Evolutionary conservation across 2,797 vertebrate genomes (phyloP), one percentile per base, ranked within the genome.

Genomic region (Microchirus variegatus): DNA sequence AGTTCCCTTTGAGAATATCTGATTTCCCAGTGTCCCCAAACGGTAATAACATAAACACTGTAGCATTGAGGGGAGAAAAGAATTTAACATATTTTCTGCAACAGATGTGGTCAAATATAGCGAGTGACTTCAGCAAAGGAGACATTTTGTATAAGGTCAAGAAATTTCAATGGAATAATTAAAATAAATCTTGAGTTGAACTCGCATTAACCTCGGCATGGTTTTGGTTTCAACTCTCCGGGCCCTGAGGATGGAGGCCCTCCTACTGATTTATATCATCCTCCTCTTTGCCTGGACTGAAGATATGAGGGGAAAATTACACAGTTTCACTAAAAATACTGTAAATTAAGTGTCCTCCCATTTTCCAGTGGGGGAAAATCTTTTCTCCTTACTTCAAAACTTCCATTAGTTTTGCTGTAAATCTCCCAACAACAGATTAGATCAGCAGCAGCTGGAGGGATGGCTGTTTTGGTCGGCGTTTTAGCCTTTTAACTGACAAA

Each of bases 171-270:
- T 84, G 81, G 65, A 87, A 86, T 80, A 92, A 92, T 91, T 92
- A 89, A 93, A 92, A 93, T 92, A 92, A 92, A 93, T 93, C 91
- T 89, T 68, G 76, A 70, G 69, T 36, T 91, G 91, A 90, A 91
- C 91, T 92, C 88, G 83, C 87, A 90, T 89, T 92, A 91, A 92
- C 91, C 91, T 82, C 73, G 9, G 31, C 75, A 81, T 73, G 87
- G 89, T 90, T 92, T 90, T 77, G 74, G 77, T 92, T 92, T 90
- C 84, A 70, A 71, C 70, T 82, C 86, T 70, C 36, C 7, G 57
- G 78, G 78, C 88, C 77, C 80, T 12, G 69, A 77, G 87, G 83
- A 91, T 40, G 62, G 83, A 78, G 82, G 78, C 70, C 78, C 80
- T 85, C 73, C 52, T 42, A 67, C 68, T 91, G 89, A 92, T 93